Conservation (phyloP, 2,797 vertebrate genomes). For the Sebastes hopkinsi region DNA sequence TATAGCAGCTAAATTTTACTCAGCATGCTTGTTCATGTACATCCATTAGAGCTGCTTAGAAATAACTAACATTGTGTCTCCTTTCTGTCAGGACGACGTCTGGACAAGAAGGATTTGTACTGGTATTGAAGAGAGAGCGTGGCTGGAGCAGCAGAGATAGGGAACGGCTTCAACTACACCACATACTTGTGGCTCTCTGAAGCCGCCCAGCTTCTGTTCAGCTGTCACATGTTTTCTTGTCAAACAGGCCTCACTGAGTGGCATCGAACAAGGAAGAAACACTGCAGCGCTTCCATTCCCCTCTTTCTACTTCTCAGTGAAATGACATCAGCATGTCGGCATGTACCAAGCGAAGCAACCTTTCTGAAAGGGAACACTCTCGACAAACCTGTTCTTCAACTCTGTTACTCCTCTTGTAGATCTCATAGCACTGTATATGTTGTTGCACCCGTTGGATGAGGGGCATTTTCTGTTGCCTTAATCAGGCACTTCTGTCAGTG, state of each 20-base stretch:
- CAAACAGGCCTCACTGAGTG: constrained; percentile 5
- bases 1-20: neutral
- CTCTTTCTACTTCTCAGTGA: constrained; percentile 4
- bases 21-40: too few species aligned
- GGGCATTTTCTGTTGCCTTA: constrained; percentile 27
- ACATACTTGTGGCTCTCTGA: neutral
- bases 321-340: constrained; percentile 53
- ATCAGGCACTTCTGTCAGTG: neutral
- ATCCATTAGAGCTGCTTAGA: neutral
- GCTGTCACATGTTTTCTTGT: neutral
- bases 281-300: neutral
- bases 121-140: constrained; percentile 76
- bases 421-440: neutral
- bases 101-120: constrained; percentile 86
- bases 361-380: constrained; percentile 34
- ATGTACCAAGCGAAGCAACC: constrained; percentile 42
- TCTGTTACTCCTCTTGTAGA: constrained; percentile 16
- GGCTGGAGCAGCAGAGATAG: neutral
- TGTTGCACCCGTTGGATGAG: constrained; percentile 17
- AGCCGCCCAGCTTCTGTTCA: neutral
- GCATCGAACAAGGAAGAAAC: constrained; percentile 9
- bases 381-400: constrained; percentile 75
- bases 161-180: neutral
- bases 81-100: constrained; percentile 77
- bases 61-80: constrained; percentile 4